Base-by-base conservation (phyloP, 2,888 invertebrate genomes). In the Druceiella hillmani region DNA sequence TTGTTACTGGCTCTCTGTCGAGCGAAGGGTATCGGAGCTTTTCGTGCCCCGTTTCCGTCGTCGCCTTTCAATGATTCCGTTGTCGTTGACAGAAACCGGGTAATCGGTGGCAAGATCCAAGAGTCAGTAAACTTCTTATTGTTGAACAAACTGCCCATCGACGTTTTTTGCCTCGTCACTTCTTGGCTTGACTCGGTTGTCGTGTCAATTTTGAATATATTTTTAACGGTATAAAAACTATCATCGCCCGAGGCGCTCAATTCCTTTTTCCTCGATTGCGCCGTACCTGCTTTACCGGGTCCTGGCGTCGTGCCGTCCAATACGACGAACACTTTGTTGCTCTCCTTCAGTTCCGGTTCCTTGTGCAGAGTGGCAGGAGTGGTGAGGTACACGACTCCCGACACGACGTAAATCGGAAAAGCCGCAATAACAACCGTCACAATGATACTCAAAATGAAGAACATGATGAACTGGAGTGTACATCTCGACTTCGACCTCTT, bases 191-290 rank as follows among this genome's bases (percentile, higher is more conserved):
- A n/a, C n/a, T n/a, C n/a, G n/a, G n/a, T n/a, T n/a, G n/a, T n/a
- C n/a, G n/a, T n/a, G n/a, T n/a, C n/a, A n/a, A n/a, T n/a, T n/a
- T n/a, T n/a, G n/a, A n/a, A n/a, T n/a, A n/a, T n/a, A n/a, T n/a
- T n/a, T n/a, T n/a, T n/a, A n/a, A n/a, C n/a, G n/a, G n/a, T n/a
- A n/a, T n/a, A n/a, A n/a, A 2, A 43, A 41, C 16, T 43, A 38
- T 7, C 41, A 39, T 3, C 36, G 35, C 6, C 7, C n/a, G 7
- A 5, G 35, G 17, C 2, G 41, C 63, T 63, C 4, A 68, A 52
- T 48, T 67, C 67, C 51, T 66, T 66, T 57, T 68, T 69, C 24
- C 65, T 56, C 5, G 66, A 59, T 47, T 61, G 64, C 5, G 55
- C 55, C 36, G 62, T 52, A 39, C n/a, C n/a, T n/a, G n/a, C n/a